A percentile compares a stretch with the other conserved stretches of the same genome.
These are phyloP conservation scores for Anniella stebbinsi DNA, from an alignment of 2,797 vertebrate genomes.

Conservation along the genomic window DNA sequence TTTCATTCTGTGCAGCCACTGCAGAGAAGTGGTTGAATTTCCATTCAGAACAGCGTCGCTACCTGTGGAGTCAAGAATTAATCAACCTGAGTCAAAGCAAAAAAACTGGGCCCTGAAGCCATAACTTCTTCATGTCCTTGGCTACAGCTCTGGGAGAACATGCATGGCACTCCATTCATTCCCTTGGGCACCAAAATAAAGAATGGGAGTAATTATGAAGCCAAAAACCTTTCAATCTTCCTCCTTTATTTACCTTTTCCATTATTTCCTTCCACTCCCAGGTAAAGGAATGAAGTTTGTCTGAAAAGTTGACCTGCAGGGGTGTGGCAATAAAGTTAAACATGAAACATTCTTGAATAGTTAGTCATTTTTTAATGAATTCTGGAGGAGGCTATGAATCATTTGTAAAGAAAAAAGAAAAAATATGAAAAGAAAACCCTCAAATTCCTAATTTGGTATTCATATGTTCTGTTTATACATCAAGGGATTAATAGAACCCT, in stretches of 20 bases:
- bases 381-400: slow-evolving; percentile 69
- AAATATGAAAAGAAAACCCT: slow-evolving; percentile 48
- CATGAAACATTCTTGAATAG: slow-evolving; percentile 70
- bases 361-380: slow-evolving; percentile 71
- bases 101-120: neutral
- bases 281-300: slow-evolving; percentile 74
- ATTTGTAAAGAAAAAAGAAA: slow-evolving; percentile 11
- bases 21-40: neutral
- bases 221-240: slow-evolving; percentile 72
- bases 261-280: slow-evolving; percentile 75
- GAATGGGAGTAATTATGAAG: slow-evolving; percentile 68
- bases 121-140: slow-evolving; percentile 10
- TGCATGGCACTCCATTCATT: slow-evolving; percentile 49
- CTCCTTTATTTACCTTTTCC: slow-evolving; percentile 78
- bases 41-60: neutral
- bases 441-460: slow-evolving; percentile 67
- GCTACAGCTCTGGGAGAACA: neutral
- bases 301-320: slow-evolving; percentile 70
- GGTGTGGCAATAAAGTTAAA: slow-evolving; percentile 71
- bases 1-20: neutral
- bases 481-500: slow-evolving; percentile 64
- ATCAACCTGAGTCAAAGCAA: neutral
- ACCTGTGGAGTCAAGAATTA: neutral
- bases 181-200: slow-evolving; percentile 56
- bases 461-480: slow-evolving; percentile 59